Evolutionary conservation across 2,797 vertebrate species (phyloP), one percentile per base, ranked within the genome.

Genomic region (Parauchenoglanis punctatus): DNA sequence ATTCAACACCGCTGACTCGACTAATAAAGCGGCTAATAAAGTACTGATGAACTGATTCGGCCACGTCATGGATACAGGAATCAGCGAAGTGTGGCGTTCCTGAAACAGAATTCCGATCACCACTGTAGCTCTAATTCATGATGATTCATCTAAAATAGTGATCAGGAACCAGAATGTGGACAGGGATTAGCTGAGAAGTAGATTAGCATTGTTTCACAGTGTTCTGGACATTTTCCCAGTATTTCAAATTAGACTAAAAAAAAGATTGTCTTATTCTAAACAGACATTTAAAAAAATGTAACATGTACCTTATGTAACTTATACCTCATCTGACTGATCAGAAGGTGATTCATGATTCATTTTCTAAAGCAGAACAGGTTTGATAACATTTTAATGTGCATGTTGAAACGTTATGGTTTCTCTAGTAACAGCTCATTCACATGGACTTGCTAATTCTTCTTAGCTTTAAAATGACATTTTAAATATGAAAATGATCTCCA

Each of bases 21-120:
- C 31, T 61, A 61, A 81, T 81, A 72, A 81, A 49, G 54, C 18
- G 40, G 7, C n/a, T 25, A 81, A 59, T 59, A 63, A 63, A 75
- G 56, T 63, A 75, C 68, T 35, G 70, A 54, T 56, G 28, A 40
- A 61, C 18, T 61, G 54, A 31, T 49, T 31, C 40, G 28, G 54
- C 54, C 49, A 58, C 35, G 3, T 40, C 12, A 58, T 52, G 1
- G 31, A 56, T 11, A 44, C n/a, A 58, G 54, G 40, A 25, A 76
- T 25, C 10, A 25, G 70, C 52, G 35, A 83, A 76, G 56, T 63
- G n/a, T 12, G 67, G 35, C 58, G 49, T 81, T 17, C 58, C 28
- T 40, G 40, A 40, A 25, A 61, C 11, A 35, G 40, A 31, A 83
- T 52, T 63, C 80, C 20, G n/a, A 82, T 82, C n/a, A 59, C 59